Base-by-base conservation (phyloP, 1,140 invertebrate genomes). In the Papilio polyxenes region DNA sequence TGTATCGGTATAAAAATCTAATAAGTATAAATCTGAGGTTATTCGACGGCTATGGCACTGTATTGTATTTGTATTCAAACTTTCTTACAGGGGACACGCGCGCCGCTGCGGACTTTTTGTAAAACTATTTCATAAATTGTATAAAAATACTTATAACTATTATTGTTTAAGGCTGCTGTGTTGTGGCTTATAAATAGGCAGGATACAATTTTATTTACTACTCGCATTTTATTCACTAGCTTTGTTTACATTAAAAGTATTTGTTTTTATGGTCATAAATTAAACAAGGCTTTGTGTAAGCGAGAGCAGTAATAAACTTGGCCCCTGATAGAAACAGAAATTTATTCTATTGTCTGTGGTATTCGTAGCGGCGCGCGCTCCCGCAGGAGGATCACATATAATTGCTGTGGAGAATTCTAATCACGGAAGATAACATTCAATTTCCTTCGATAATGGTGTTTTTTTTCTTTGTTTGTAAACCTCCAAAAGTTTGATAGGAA, bases 1-100 rank as follows among this genome's bases (percentile, higher is more conserved):
- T 93, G 92, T 93, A 93, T 94, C 89, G 92, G 93, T 94, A 94
- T 94, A 94, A 94, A 94, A 93, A 93, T 94, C 92, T 94, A 93
- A 90, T 94, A 91, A 91, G 91, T 93, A 93, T 93, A 94, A 93
- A 93, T 94, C 91, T 94, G 92, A 93, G 92, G 93, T 94, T 92
- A 91, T 88, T 87, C 88, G 85, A 88, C 85, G 91, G 90, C 93
- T 93, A 94, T 94, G 93, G 93, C 93, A 94, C 93, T 93, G 88
- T 90, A 83, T 90, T 91, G 86, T 91, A 87, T 88, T 90, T 94
- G 93, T 90, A 93, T 92, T 94, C 92, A 94, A 94, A 94, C 93
- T 94, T 94, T 86, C 87, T 89, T 89, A 84, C 87, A 82, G 77
- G 80, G 84, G 84, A 83, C 82, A 87, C 87, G 80, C 87, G 86